Conservation (phyloP, 1,140 invertebrate species). For the Scylla paramamosain region DNA sequence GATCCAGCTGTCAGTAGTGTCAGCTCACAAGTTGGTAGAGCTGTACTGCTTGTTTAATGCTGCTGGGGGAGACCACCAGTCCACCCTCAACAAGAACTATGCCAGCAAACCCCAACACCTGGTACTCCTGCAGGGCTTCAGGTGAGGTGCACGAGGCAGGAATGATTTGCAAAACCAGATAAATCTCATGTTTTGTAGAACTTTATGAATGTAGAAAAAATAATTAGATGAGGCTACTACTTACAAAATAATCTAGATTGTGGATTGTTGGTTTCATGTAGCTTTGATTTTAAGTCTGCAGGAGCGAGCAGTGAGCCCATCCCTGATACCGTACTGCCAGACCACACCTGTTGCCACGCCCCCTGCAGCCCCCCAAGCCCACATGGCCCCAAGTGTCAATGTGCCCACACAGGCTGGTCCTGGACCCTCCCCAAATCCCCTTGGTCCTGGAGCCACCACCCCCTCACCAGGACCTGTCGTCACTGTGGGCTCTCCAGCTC, state of each 20-base stretch:
- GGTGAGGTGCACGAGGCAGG: slow-evolving; percentile 18
- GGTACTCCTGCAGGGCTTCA: slow-evolving; percentile 63
- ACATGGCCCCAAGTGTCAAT: not conserved
- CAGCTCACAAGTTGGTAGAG: slow-evolving; percentile 66
- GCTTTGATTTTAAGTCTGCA: slow-evolving; percentile 51
- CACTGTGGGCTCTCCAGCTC: slow-evolving; percentile 53
- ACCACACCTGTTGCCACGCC: slow-evolving; percentile 51
- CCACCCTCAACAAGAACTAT: slow-evolving; percentile 58
- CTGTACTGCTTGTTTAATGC: slow-evolving; percentile 65
- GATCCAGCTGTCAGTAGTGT: slow-evolving; percentile 63
- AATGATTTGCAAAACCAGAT: not conserved
- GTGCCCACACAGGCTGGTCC: slow-evolving; percentile 51
- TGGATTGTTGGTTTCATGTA: not conserved
- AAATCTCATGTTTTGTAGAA: no score
- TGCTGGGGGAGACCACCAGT: slow-evolving; percentile 68
- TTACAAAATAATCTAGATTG: no score
- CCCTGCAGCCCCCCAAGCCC: slow-evolving; percentile 13
- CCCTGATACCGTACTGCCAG: slow-evolving; percentile 52
- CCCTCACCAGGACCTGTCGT: slow-evolving; percentile 61
- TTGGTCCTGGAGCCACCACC: slow-evolving; percentile 34
- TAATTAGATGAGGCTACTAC: no score
- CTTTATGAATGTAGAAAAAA: no score
- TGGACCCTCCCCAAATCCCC: slow-evolving; percentile 45
- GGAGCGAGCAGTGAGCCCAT: slow-evolving; percentile 64
- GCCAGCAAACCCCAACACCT: slow-evolving; percentile 70